Base-by-base conservation (phyloP, 1,140 invertebrate species). In the Pseudobourletiella spinata region DNA sequence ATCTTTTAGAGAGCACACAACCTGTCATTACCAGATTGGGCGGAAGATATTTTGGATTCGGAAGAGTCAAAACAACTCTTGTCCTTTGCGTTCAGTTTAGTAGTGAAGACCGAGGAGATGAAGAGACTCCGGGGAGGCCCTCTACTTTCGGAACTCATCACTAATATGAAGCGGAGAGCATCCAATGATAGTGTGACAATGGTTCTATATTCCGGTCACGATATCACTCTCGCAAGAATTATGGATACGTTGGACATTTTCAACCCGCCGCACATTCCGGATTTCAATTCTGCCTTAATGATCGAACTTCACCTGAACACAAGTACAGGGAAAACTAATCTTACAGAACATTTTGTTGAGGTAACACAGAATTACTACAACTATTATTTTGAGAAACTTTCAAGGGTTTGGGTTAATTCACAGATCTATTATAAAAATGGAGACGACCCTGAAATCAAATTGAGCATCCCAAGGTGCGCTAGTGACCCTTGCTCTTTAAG, bases 21-120 rank as follows among this genome's bases (percentile, higher is more conserved):
- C n/a, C 73, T 89, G n/a, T 76, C 79, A 28, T 71, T 91, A 20
- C 88, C 88, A 0, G 75, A 80, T 48, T 87, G 86, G 86, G 83
- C 86, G 0, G 80, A 81, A 66, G 77, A 80, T 61, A 83, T 84
- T 35, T 88, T 61, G 44, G 44, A 44, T 24, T 16, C 8, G 4
- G 18, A 51, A 1, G n/a, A 8, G 24, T 43, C 14, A 22, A 59
- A 1, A 55, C 59, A 63, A 20, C 15, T 39, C 56, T 20, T 28
- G 32, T 11, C 26, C 54, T 15, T 42, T 59, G 20, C 14, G 56
- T 26, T 59, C 83, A 71, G 82, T 89, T 59, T 79, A 81, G 15
- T 70, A 87, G 15, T 83, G 1, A 82, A 85, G 68, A 86, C 82
- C 59, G 77, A 80, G 48, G 77, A 82, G 18, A 81, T 89, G 75